A percentile compares a stretch with the other conserved stretches of the same genome.
Conservation (phyloP, 2,797 vertebrate genomes). For the Chloroceryle inda region DNA sequence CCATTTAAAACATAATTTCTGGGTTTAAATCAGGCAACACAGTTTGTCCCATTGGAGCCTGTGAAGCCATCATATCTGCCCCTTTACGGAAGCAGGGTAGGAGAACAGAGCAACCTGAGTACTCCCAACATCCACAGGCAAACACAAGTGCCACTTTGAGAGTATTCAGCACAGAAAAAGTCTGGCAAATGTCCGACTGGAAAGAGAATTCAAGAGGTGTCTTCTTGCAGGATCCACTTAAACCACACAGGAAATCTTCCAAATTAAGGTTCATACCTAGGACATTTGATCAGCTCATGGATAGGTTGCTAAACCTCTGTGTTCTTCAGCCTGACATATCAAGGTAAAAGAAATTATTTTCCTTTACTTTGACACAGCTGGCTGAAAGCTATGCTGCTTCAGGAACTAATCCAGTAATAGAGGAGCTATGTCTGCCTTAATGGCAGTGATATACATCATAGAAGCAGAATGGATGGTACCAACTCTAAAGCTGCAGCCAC, state of each 20-base stretch:
- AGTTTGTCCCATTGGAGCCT: background rate
- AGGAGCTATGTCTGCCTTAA: background rate
- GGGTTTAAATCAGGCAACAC: background rate
- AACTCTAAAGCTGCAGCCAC: background rate
- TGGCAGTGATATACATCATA: background rate
- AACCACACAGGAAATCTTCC: background rate
- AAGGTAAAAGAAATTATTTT: background rate
- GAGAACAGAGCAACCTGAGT: fast-evolving
- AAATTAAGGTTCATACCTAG: background rate
- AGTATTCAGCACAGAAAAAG: background rate
- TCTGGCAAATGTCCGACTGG: background rate
- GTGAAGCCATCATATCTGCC: background rate
- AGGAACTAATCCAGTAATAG: background rate
- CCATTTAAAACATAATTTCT: background rate
- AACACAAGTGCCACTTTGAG: background rate
- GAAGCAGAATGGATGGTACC: background rate
- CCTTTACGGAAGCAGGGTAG: background rate
- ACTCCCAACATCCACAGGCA: background rate
- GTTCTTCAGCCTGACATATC: background rate
- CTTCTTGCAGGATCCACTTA: background rate
- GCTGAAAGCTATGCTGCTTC: background rate
- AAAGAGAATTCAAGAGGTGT: background rate
- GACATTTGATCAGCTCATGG: background rate
- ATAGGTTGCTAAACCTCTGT: background rate
- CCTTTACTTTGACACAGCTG: background rate